phyloP scores from a whole-genome alignment of 2,888 invertebrate species.

The Hirtodrosophila trivittata region DNA sequence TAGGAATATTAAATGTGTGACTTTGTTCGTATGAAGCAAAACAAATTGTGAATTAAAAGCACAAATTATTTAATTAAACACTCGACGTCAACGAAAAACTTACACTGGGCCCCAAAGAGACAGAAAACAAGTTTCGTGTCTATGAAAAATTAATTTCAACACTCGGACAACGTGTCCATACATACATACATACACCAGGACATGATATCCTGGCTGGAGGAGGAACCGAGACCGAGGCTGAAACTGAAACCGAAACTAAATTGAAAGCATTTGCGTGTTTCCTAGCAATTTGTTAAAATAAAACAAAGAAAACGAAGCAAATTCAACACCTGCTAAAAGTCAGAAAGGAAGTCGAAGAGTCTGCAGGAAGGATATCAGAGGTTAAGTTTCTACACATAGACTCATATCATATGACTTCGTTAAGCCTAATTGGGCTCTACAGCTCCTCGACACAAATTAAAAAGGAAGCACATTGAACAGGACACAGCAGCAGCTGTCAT shows the following conservation, averaged over 20 bases:
- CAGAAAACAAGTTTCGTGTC: constrained; percentile 55
- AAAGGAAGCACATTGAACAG: background rate
- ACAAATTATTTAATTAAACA: constrained; percentile 71
- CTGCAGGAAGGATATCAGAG: constrained; percentile 3
- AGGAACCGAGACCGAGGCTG: too few relatives aligned
- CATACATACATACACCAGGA: constrained; percentile 17
- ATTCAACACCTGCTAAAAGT: constrained; percentile 72
- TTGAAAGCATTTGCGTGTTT: constrained; percentile 58
- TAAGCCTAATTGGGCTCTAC: constrained; percentile 42
- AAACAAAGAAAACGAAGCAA: constrained; percentile 63
- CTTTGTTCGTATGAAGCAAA: constrained; percentile 19
- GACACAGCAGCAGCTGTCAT: too few relatives aligned
- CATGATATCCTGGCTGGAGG: constrained; percentile 24
- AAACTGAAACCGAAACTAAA: constrained; percentile 6
- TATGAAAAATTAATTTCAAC: constrained; percentile 68
- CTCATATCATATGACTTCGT: constrained; percentile 27
- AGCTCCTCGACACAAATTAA: constrained; percentile 3
- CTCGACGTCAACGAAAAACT: constrained; percentile 36
- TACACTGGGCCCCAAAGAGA: background rate
- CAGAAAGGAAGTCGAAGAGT: constrained; percentile 15
- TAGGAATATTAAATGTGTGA: constrained; percentile 38
- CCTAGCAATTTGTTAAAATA: constrained; percentile 65
- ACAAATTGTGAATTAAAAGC: constrained; percentile 31
- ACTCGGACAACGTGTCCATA: constrained; percentile 33
- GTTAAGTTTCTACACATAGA: constrained; percentile 3